Conservation (phyloP, 1,140 invertebrate species). For the Vollenhovia emeryi region DNA sequence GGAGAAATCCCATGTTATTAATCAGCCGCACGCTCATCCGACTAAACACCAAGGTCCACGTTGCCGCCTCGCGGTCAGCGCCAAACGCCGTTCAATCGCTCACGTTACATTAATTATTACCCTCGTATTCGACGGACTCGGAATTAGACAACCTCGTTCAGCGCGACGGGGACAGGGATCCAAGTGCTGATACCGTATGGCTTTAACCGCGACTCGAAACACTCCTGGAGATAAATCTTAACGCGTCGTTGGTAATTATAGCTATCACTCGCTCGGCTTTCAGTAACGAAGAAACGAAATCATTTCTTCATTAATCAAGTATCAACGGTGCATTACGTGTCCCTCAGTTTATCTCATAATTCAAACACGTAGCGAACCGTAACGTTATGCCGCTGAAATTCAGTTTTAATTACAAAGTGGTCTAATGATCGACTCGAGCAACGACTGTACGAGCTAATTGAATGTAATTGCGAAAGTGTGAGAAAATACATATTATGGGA, state of each 20-base stretch:
- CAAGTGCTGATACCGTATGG: constrained; percentile 13
- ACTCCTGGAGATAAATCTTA: neutral
- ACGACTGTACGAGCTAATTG: neutral
- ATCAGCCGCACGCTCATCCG: constrained; percentile 15
- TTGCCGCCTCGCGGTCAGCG: neutral
- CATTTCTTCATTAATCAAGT: constrained; percentile 29
- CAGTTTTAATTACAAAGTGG: neutral
- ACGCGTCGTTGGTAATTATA: constrained; percentile 25
- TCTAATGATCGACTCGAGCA: neutral
- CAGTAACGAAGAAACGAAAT: neutral
- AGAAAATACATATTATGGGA: constrained; percentile 21
- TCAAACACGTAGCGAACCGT: neutral
- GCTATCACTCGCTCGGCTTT: constrained; percentile 1
- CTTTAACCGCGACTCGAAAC: constrained; percentile 1
- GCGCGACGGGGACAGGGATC: neutral
- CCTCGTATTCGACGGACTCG: constrained; percentile 1
- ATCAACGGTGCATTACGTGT: neutral
- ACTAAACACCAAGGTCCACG: neutral
- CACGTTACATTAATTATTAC: constrained; percentile 11
- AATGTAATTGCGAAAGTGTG: neutral
- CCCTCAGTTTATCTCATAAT: neutral
- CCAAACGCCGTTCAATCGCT: constrained; percentile 4
- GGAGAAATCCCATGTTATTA: constrained; percentile 59
- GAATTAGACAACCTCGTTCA: neutral
- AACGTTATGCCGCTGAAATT: neutral